These are phyloP conservation scores for Ispidina lecontei DNA, from an alignment of 2,797 vertebrate species.

Conservation along the genomic window DNA sequence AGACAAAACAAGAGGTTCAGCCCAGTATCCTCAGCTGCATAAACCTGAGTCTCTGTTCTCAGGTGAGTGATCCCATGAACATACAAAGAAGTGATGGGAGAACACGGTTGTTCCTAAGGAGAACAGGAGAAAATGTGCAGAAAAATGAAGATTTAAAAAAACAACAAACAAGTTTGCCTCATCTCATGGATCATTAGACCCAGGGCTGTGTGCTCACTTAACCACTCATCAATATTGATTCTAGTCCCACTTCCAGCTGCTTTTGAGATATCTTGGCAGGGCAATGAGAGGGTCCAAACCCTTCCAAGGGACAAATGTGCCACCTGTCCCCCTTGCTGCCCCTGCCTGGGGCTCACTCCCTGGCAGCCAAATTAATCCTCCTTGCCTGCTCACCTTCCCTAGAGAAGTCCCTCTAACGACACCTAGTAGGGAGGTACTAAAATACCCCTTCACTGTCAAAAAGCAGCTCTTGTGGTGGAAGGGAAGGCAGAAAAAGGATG, in stretches of 20 bases:
- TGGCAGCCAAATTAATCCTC: not conserved
- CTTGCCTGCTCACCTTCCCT: not conserved
- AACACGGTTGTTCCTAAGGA: rapidly evolving
- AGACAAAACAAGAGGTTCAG: not conserved
- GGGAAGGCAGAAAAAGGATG: not conserved
- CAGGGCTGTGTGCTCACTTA: not conserved
- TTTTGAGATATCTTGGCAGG: not conserved
- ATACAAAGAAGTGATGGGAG: not conserved
- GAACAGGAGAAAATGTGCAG: not conserved
- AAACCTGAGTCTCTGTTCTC: not conserved
- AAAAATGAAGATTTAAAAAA: not conserved
- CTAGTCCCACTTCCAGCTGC: not conserved
- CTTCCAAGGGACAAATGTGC: not conserved
- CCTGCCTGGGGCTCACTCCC: rapidly evolving
- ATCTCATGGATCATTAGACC: not conserved
- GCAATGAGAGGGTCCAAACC: not conserved
- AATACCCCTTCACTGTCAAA: not conserved
- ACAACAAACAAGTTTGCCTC: not conserved
- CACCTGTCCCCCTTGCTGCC: not conserved
- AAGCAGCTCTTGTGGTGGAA: not conserved
- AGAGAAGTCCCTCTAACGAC: not conserved
- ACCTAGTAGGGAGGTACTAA: not conserved
- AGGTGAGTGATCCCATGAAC: not conserved
- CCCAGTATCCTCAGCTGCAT: not conserved
- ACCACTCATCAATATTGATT: not conserved